Conservation (phyloP, 1,140 invertebrate genomes). For the Dolichoris vasculosae region DNA sequence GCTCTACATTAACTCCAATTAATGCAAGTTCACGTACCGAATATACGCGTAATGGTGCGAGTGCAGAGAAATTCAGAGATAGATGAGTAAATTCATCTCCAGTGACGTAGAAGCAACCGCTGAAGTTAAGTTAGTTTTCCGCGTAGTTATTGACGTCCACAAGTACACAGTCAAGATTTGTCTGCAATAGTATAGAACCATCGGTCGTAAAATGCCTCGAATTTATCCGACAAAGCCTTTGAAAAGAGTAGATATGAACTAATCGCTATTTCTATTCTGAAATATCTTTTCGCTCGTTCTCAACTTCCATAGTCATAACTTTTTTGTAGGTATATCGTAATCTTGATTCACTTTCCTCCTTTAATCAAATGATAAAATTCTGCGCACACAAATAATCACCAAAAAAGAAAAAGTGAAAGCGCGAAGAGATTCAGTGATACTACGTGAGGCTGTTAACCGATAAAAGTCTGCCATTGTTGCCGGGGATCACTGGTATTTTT, state of each 20-base stretch:
- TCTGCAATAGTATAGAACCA: not conserved
- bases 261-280: not conserved
- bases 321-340: not conserved
- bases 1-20: not conserved
- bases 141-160: not conserved
- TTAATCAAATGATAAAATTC: not conserved
- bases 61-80: not conserved
- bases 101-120: not conserved
- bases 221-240: no score
- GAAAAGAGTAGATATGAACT: not conserved
- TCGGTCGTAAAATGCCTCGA: no score
- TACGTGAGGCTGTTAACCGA: conserved; percentile 27
- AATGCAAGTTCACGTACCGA: not conserved
- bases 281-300: no score
- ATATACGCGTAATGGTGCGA: no score
- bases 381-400: not conserved
- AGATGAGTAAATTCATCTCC: not conserved
- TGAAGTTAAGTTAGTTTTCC: not conserved
- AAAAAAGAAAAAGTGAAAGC: not conserved
- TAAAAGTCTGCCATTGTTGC: conserved; percentile 17
- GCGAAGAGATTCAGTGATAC: not conserved
- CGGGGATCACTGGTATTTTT: not conserved
- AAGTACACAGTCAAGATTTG: not conserved
- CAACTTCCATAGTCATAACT: no score
- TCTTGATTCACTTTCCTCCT: not conserved